phyloP scores from a whole-genome alignment of 2,113 vertebrate genomes.

The Anolis sagrei region DNA sequence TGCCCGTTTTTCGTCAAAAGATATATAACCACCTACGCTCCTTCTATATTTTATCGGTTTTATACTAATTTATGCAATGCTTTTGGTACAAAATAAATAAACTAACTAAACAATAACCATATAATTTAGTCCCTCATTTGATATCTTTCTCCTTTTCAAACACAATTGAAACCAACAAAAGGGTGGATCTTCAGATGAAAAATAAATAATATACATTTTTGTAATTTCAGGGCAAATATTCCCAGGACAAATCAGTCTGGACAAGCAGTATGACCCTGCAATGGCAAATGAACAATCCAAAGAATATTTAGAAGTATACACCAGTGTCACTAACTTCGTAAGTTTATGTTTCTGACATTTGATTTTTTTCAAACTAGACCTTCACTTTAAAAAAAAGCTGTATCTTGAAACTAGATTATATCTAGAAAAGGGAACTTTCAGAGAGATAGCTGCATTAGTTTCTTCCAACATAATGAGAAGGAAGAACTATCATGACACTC shows the following conservation, averaged over 20 bases:
- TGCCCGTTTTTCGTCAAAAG: too few species aligned
- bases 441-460: too few species aligned
- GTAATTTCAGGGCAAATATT: constrained; percentile 66
- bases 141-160: background rate
- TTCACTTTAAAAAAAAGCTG: background rate
- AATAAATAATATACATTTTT: constrained; percentile 38
- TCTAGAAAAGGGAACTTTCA: background rate
- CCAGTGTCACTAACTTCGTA: fast-evolving
- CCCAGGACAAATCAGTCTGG: background rate
- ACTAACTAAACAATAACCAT: too few species aligned
- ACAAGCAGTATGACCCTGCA: fast-evolving
- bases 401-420: background rate
- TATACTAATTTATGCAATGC: too few species aligned
- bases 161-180: background rate
- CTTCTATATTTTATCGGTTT: too few species aligned
- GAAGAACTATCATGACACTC: background rate
- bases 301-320: fast-evolving
- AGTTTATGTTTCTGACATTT: constrained; percentile 53
- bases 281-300: fast-evolving
- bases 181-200: background rate
- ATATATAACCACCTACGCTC: too few species aligned
- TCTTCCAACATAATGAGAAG: background rate
- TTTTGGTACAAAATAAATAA: too few species aligned
- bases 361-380: background rate
- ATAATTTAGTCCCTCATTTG: background rate